Evolutionary conservation across 2,888 invertebrate species (phyloP).

Genomic region (Scaptomyza tumidula): DNA sequence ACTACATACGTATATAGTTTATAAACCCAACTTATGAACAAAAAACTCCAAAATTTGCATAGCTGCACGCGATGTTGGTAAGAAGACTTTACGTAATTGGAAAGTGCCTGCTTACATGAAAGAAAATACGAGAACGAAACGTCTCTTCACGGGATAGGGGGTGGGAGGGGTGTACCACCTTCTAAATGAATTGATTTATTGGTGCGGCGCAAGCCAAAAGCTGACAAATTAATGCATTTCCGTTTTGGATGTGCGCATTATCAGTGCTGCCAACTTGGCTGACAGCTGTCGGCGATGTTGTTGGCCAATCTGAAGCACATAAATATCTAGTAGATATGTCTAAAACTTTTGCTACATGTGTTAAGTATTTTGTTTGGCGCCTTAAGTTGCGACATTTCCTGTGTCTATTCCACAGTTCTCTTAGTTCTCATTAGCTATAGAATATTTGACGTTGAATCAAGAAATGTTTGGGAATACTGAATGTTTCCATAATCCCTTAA

Average conservation of each 20-base stretch:
- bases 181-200: constrained; percentile 71
- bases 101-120: constrained; percentile 59
- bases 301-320: constrained; percentile 51
- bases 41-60: constrained; percentile 52
- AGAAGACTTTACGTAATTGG: constrained; percentile 71
- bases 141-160: neutral
- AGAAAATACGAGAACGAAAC: constrained; percentile 15
- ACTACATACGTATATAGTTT: neutral
- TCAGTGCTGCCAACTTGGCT: constrained; percentile 42
- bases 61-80: constrained; percentile 65
- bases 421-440: constrained; percentile 23
- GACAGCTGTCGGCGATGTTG: constrained; percentile 47
- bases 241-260: constrained; percentile 55
- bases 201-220: constrained; percentile 43
- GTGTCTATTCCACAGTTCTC: constrained; percentile 10
- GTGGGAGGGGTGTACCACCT: constrained; percentile 13
- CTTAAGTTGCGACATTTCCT: constrained; percentile 41
- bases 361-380: constrained; percentile 20
- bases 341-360: constrained; percentile 5
- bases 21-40: constrained; percentile 10
- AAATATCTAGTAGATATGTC: constrained; percentile 22
- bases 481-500: neutral
- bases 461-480: neutral
- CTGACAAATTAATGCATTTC: constrained; percentile 78
- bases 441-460: constrained; percentile 12